phyloP scores from a whole-genome alignment of 2,888 invertebrate species.

The Trichopoda pennipes region DNA sequence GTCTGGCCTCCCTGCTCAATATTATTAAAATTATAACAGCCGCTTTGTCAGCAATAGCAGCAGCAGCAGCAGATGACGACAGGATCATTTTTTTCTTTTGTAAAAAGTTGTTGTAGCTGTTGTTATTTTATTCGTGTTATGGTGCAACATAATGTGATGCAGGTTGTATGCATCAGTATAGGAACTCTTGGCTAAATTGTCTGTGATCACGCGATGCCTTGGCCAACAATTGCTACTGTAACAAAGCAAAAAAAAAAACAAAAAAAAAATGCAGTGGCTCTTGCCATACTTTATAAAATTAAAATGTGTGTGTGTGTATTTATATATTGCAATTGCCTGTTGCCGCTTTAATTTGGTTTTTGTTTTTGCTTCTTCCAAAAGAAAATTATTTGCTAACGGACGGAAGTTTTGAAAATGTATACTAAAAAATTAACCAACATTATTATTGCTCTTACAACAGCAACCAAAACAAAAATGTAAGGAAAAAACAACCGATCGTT shows the following conservation, averaged over 20 bases:
- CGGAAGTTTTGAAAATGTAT: conserved; percentile 72
- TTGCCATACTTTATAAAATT: conserved; percentile 47
- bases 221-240: conserved; percentile 70
- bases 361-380: conserved; percentile 11
- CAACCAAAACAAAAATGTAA: not conserved
- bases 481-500: conserved; percentile 54
- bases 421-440: conserved; percentile 36
- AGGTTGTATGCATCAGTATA: conserved; percentile 53
- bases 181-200: conserved; percentile 78
- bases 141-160: conserved; percentile 35
- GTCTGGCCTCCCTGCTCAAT: conserved; percentile 39
- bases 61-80: conserved; percentile 69
- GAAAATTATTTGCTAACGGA: conserved; percentile 71
- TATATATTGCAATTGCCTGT: conserved; percentile 69
- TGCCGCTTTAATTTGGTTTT: conserved; percentile 52
- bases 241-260: conserved; percentile 1
- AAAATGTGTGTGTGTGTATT: conserved; percentile 5
- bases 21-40: conserved; percentile 54
- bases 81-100: conserved; percentile 69
- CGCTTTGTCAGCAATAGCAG: conserved; percentile 38
- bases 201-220: conserved; percentile 80
- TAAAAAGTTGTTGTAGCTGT: conserved; percentile 30
- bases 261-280: conserved; percentile 54
- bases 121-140: conserved; percentile 26
- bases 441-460: conserved; percentile 41